phyloP scores from a whole-genome alignment of 2,888 invertebrate species.

The Poecilobothrus nobilitatus region DNA sequence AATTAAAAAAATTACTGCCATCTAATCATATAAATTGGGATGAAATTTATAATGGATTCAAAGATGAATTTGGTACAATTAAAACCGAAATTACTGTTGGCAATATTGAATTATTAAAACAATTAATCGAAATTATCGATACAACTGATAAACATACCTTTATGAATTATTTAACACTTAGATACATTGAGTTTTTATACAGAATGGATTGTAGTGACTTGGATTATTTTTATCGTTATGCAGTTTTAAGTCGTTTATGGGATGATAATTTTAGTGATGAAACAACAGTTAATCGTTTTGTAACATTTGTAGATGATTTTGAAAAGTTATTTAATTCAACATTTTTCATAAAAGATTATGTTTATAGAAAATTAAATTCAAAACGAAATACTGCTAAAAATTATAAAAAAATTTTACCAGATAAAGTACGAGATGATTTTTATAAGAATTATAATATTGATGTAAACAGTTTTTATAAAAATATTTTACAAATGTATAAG shows the following conservation, averaged over 20 bases:
- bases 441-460: not conserved
- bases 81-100: not conserved
- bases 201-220: not conserved
- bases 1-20: not conserved
- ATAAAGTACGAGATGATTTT: not conserved
- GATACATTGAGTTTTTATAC: not conserved
- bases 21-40: not conserved
- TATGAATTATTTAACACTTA: not conserved
- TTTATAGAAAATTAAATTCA: not conserved
- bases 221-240: not conserved
- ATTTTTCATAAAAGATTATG: not conserved
- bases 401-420: not conserved
- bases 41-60: not conserved
- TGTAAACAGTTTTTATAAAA: not conserved
- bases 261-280: not conserved
- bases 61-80: not conserved
- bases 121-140: not conserved
- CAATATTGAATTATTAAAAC: not conserved
- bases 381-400: not conserved
- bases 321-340: not conserved
- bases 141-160: not conserved
- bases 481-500: not conserved
- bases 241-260: not conserved
- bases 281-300: not conserved
- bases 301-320: not conserved